phyloP scores from a whole-genome alignment of 2,113 vertebrate species.

The Oophaga pumilio region DNA sequence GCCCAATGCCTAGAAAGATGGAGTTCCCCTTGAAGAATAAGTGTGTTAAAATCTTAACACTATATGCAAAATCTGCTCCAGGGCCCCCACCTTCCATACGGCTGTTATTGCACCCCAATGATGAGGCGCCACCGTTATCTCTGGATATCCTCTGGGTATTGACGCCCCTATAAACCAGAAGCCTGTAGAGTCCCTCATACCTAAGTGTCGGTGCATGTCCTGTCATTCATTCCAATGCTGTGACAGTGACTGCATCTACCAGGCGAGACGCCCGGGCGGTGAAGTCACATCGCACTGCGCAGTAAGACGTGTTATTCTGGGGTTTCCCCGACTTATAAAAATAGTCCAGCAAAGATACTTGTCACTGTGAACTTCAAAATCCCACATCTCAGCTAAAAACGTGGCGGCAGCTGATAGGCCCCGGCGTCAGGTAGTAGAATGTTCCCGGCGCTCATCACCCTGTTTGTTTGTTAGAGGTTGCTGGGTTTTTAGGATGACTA shows the following conservation, averaged over 20 bases:
- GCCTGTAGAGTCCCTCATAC: not conserved
- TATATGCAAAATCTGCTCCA: no score
- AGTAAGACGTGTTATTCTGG: conserved; percentile 11
- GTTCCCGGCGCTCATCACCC: conserved; percentile 8
- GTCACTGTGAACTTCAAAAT: conserved; percentile 8
- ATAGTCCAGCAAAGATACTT: not conserved
- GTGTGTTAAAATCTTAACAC: no score
- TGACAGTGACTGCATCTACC: not conserved
- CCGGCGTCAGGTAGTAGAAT: not conserved
- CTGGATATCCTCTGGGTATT: not conserved
- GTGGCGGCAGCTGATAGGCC: not conserved
- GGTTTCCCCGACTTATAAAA: conserved; percentile 17
- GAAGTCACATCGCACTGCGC: not conserved
- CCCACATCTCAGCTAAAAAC: not conserved
- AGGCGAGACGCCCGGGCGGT: not conserved
- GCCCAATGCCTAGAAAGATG: no score
- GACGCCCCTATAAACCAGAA: not conserved
- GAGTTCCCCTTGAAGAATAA: no score
- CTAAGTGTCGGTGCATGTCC: not conserved
- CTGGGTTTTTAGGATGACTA: conserved; percentile 30
- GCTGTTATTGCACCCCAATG: no score
- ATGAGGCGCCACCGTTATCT: not conserved
- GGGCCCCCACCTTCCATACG: no score
- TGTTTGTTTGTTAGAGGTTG: conserved; percentile 53
- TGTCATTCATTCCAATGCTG: not conserved